phyloP scores from a whole-genome alignment of 1,140 invertebrate species.

The Zaprionus nigranus region DNA sequence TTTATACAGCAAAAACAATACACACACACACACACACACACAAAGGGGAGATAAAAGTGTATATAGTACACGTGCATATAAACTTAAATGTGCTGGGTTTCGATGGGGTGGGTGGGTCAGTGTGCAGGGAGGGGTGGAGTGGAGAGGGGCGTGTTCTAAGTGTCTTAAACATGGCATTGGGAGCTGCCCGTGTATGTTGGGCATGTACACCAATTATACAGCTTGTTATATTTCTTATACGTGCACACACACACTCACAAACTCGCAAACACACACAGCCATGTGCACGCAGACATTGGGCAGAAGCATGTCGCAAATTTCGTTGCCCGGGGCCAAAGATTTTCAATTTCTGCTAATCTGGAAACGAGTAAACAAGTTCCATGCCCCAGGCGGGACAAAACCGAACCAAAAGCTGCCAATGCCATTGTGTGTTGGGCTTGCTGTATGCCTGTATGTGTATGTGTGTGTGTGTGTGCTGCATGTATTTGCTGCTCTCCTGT shows the following conservation, averaged over 20 bases:
- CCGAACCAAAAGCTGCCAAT: constrained; percentile 47
- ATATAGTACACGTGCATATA: constrained; percentile 2
- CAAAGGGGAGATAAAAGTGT: neutral
- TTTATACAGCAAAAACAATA: constrained; percentile 14
- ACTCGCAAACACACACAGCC: constrained; percentile 6
- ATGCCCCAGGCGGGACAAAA: constrained; percentile 46
- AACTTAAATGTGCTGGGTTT: neutral
- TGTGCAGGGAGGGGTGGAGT: neutral
- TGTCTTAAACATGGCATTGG: constrained; percentile 18
- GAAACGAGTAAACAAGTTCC: constrained; percentile 73
- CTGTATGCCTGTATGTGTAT: constrained; percentile 12
- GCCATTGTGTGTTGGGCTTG: constrained; percentile 47
- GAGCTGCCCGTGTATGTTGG: constrained; percentile 39
- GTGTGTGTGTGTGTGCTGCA: constrained; percentile 12
- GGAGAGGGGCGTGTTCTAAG: neutral
- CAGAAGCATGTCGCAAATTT: constrained; percentile 58
- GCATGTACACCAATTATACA: constrained; percentile 78
- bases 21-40: neutral
- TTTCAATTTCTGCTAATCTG: constrained; percentile 82
- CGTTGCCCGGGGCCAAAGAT: constrained; percentile 58
- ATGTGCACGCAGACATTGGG: neutral
- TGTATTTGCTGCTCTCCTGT: constrained; percentile 5
- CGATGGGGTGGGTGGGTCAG: neutral
- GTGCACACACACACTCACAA: constrained; percentile 18
- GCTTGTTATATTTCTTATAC: constrained; percentile 76